A percentile compares a stretch with the other conserved stretches of the same genome.
Evolutionary conservation across 2,888 invertebrate species (phyloP).

Genomic region (Stenoptilia bipunctidactyla): DNA sequence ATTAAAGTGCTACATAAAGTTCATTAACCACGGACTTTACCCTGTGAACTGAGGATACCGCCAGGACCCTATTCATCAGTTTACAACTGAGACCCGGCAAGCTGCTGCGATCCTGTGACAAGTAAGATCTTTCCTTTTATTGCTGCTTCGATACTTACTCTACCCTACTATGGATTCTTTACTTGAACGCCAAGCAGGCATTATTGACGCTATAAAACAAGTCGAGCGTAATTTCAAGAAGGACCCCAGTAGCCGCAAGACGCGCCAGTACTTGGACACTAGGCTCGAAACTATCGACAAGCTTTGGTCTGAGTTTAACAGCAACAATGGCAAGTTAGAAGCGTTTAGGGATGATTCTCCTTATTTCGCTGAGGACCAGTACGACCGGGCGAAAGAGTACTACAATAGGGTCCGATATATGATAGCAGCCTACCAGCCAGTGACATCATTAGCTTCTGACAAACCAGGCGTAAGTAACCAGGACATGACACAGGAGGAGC

Average conservation of each 20-base stretch:
- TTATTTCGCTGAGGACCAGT: constrained; percentile 2
- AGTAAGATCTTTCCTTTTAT: neutral
- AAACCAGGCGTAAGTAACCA: neutral
- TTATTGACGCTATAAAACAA: constrained; percentile 2
- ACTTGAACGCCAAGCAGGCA: constrained; percentile 1
- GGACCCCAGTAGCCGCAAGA: neutral
- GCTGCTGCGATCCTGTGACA: no score
- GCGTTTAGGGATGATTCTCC: neutral
- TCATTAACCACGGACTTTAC: no score
- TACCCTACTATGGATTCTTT: constrained; percentile 3
- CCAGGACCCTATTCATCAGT: no score
- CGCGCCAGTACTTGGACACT: neutral
- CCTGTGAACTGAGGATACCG: no score
- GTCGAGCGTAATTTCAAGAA: constrained; percentile 5
- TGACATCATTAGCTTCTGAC: neutral
- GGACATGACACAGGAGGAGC: neutral
- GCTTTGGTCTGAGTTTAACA: constrained; percentile 5
- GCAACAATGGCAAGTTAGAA: constrained; percentile 2
- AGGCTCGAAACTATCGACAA: neutral
- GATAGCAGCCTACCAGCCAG: neutral
- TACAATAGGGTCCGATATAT: neutral
- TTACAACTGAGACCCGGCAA: no score
- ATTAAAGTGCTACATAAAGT: no score
- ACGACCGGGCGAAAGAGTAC: neutral
- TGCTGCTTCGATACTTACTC: no score